Evolutionary conservation across 2,113 vertebrate species (phyloP).

Genomic region (Opisthocomus hoazin): DNA sequence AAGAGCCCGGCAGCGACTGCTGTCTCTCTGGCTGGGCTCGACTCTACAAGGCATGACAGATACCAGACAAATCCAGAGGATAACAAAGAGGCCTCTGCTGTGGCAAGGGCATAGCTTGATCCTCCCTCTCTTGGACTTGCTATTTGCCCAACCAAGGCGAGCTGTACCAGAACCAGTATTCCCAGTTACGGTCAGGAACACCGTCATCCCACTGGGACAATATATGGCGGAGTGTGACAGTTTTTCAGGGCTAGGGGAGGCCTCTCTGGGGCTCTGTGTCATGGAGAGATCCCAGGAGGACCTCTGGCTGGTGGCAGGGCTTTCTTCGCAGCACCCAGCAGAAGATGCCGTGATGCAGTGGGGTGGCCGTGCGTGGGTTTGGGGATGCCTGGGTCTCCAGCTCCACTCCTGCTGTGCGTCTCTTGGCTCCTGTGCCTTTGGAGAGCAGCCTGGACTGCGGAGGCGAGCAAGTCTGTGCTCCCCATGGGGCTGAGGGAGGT

Average conservation of each 20-base stretch:
- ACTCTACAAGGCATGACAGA: too few relatives aligned
- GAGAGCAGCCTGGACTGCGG: background rate
- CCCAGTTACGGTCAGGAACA: background rate
- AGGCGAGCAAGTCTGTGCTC: background rate
- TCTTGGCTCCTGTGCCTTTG: background rate
- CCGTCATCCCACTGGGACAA: background rate
- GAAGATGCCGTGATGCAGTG: background rate
- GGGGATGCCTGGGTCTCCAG: background rate
- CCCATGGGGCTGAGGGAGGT: background rate
- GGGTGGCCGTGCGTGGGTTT: fast-evolving
- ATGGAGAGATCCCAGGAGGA: background rate
- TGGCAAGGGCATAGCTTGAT: too few relatives aligned
- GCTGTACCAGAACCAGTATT: too few relatives aligned
- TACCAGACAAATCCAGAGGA: too few relatives aligned
- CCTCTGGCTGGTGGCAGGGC: background rate
- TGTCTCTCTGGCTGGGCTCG: too few relatives aligned
- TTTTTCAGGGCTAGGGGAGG: background rate
- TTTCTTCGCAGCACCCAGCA: background rate
- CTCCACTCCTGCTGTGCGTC: fast-evolving
- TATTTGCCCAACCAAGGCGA: too few relatives aligned
- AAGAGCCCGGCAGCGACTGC: too few relatives aligned
- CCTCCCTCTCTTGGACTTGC: too few relatives aligned
- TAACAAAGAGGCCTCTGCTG: too few relatives aligned
- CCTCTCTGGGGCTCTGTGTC: background rate
- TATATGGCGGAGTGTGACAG: fast-evolving